Evolutionary conservation across 2,888 invertebrate species (phyloP).

Genomic region (Frankliniella fusca): DNA sequence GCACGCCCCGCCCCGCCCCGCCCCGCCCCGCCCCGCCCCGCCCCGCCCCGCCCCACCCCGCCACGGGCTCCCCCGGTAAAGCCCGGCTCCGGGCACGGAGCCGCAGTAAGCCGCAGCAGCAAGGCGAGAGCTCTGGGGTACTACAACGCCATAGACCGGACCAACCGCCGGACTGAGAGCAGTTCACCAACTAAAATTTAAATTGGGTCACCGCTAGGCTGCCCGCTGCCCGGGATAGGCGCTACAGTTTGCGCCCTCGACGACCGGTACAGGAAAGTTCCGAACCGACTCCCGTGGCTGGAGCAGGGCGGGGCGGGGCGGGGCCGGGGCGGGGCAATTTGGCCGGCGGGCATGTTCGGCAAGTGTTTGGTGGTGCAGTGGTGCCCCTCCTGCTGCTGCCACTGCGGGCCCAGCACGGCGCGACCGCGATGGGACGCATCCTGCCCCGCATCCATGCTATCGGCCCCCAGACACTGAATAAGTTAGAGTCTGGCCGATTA

Average conservation of each 20-base stretch:
- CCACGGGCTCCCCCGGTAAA: neutral
- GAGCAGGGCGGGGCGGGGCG: no score
- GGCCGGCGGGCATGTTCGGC: neutral
- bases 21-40: neutral
- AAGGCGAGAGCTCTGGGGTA: neutral
- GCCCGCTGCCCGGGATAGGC: neutral
- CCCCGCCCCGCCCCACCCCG: neutral
- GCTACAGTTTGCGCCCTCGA: neutral
- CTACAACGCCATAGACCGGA: neutral
- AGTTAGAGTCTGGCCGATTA: no score
- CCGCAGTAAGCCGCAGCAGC: neutral
- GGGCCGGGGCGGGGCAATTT: neutral
- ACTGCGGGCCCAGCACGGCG: neutral
- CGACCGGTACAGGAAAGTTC: neutral
- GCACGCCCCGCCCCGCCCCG: neutral
- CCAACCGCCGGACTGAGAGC: neutral
- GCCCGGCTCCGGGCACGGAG: neutral
- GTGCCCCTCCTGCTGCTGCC: neutral
- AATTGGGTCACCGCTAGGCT: neutral
- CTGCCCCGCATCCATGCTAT: no score
- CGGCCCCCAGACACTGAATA: no score
- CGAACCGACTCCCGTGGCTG: neutral
- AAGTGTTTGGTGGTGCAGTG: neutral
- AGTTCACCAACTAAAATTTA: neutral
- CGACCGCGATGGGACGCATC: no score